Conservation (phyloP, 2,113 vertebrate genomes). For the Poecile atricapillus region DNA sequence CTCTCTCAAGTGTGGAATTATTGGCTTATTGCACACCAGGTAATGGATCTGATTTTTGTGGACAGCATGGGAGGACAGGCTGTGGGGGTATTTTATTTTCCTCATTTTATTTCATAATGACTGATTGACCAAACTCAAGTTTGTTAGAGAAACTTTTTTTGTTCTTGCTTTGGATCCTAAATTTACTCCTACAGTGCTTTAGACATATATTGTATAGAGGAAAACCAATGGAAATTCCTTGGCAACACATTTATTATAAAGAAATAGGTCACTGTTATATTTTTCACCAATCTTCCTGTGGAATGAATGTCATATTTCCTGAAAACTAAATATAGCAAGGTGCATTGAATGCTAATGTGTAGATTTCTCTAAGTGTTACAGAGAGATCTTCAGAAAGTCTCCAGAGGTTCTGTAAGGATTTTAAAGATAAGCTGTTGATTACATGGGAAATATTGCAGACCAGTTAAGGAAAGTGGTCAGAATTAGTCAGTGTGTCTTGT, state of each 20-base stretch:
- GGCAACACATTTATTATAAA: neutral
- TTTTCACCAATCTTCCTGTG: neutral
- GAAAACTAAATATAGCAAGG: neutral
- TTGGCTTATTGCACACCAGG: neutral
- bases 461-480: neutral
- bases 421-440: neutral
- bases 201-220: neutral
- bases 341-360: neutral
- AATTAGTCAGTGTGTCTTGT: neutral
- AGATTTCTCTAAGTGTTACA: neutral
- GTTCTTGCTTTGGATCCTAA: neutral
- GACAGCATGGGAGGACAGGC: accelerated
- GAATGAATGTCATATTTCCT: neutral
- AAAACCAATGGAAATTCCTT: conserved; percentile 5
- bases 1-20: neutral
- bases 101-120: neutral
- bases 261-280: neutral
- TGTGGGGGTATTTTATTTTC: neutral
- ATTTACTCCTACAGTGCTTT: neutral
- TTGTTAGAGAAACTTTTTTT: neutral
- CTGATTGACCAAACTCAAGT: neutral
- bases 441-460: neutral
- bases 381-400: neutral
- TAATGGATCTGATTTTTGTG: neutral
- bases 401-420: neutral